Evolutionary conservation across 2,888 invertebrate species (phyloP), one percentile per base, ranked within the genome.

Genomic region (Orthosia cruda): DNA sequence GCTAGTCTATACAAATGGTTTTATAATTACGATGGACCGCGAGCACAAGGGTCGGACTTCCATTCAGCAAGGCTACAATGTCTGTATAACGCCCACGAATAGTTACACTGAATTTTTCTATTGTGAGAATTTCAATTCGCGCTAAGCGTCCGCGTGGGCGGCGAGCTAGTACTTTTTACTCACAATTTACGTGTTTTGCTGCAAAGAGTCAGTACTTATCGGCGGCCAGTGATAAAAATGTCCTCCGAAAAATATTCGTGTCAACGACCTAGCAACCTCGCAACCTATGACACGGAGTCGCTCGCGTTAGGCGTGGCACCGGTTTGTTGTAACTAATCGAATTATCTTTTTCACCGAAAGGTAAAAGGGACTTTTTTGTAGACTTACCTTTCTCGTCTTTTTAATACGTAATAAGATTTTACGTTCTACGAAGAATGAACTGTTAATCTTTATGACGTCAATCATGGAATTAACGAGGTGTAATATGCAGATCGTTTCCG

Each of bases 201-300:
- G 81, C 84, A 83, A 88, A 89, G 87, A 79, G 84, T 86, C 83
- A 80, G 74, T 74, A 81, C 80, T 89, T 91, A 91, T 91, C 90
- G 87, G 70, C 90, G 87, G 70, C 66, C 62, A 71, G 82, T 88
- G 89, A 91, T 90, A 90, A 91, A 89, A 87, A 83, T 87, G 85
- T 84, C 86, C 88, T 89, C 87, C 88, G 89, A 88, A 88, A 89
- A 84, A 87, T 87, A 85, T 82, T 74, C 68, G 80, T 84, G 88
- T 89, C 89, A 86, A 84, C 70, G 90, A 89, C 87, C 90, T 66
- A 82, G 70, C 74, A 63, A 82, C 82, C 81, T 77, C 77, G 59
- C 84, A 88, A 87, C 88, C 87, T 88, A 86, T 88, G 86, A 85
- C 86, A 85, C 81, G 84, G 64, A 66, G 26, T 49, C 50, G 70